These are phyloP conservation scores for Suillia variegata DNA, from an alignment of 2,888 invertebrate genomes.

Conservation along the genomic window DNA sequence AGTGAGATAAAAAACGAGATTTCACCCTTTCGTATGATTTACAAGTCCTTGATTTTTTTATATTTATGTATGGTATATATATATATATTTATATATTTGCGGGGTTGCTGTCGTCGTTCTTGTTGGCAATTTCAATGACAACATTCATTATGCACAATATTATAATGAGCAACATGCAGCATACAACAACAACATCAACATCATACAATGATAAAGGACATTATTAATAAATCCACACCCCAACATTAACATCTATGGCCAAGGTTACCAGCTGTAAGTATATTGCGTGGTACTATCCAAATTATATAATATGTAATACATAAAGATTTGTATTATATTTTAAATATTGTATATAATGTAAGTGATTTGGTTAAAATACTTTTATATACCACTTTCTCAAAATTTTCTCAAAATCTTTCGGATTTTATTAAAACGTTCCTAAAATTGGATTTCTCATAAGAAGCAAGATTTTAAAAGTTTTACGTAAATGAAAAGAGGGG, in stretches of 20 bases:
- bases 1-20: slow-evolving; percentile 8
- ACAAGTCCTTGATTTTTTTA: background rate
- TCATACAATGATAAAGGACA: slow-evolving; percentile 7
- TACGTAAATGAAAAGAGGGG: no score
- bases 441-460: no score
- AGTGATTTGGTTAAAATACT: no score
- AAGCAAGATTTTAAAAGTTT: no score
- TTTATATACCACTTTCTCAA: no score
- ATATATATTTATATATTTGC: background rate
- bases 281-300: background rate
- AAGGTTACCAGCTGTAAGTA: background rate
- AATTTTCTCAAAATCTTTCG: no score
- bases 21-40: slow-evolving; percentile 20
- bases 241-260: background rate
- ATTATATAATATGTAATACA: no score
- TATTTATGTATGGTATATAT: no score
- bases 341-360: no score
- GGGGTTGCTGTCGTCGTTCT: slow-evolving; percentile 13
- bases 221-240: slow-evolving; percentile 17
- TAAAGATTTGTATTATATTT: no score
- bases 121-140: slow-evolving; percentile 24
- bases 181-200: slow-evolving; percentile 2
- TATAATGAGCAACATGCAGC: slow-evolving; percentile 18
- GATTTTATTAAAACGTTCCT: no score
- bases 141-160: slow-evolving; percentile 25